These are phyloP conservation scores for Cerastis leucographa DNA, from an alignment of 2,888 invertebrate genomes.

Conservation along the genomic window DNA sequence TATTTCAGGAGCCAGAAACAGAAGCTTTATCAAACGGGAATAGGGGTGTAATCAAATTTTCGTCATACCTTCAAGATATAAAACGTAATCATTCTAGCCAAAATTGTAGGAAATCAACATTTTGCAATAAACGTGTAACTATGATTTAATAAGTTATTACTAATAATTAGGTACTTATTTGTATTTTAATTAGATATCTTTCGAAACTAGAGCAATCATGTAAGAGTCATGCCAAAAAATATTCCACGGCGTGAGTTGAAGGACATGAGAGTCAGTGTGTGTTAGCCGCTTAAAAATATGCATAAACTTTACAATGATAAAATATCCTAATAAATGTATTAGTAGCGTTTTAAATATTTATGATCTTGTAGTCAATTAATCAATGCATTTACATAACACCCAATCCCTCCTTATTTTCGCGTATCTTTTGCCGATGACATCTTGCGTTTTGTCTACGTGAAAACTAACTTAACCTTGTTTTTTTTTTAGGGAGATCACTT, in stretches of 20 bases:
- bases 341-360: conserved; percentile 20
- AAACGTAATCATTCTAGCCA: neutral
- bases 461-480: neutral
- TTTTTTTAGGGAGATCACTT: conserved; percentile 92
- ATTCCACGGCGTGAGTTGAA: neutral
- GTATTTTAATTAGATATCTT: neutral
- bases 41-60: neutral
- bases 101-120: conserved; percentile 8
- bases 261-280: neutral
- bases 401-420: neutral
- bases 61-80: neutral
- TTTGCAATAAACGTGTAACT: neutral
- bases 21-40: too few relatives aligned
- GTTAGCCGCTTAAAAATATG: neutral
- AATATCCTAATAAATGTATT: conserved; percentile 15
- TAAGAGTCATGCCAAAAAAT: neutral
- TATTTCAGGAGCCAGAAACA: too few relatives aligned
- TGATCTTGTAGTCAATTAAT: conserved; percentile 23
- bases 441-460: neutral
- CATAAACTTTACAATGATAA: conserved; percentile 9
- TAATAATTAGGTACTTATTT: neutral
- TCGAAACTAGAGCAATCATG: conserved; percentile 23
- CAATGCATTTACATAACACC: neutral
- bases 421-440: neutral
- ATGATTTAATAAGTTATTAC: neutral